A percentile compares a stretch with the other conserved stretches of the same genome.
phyloP scores from a whole-genome alignment of 1,140 invertebrate species.

The Drosophila kepulauana region DNA sequence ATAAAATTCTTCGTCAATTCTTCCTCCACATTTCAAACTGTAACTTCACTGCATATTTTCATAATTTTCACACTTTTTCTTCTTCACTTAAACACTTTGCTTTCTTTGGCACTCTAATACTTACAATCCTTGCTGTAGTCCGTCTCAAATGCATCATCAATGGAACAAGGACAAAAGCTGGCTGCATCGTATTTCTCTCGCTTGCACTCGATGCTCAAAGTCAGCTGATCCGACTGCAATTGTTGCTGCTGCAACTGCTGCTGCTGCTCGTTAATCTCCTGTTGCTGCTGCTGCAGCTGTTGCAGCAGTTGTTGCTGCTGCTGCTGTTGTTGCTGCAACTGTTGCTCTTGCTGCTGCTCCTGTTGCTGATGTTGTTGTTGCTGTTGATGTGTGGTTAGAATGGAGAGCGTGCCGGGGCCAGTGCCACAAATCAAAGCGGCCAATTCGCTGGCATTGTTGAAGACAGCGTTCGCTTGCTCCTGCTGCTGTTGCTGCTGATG shows the following conservation, averaged over 20 bases:
- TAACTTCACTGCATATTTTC: conserved; percentile 13
- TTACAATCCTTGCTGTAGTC: conserved; percentile 84
- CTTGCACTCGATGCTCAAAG: conserved; percentile 77
- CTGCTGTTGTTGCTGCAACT: conserved; percentile 28
- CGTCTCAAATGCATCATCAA: conserved; percentile 81
- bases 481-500: conserved; percentile 68
- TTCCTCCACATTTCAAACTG: neutral
- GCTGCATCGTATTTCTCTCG: conserved; percentile 76
- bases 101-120: conserved; percentile 43
- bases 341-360: conserved; percentile 24
- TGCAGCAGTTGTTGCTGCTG: conserved; percentile 27
- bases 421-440: conserved; percentile 74
- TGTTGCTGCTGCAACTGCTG: conserved; percentile 59
- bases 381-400: conserved; percentile 49
- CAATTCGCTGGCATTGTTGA: conserved; percentile 71
- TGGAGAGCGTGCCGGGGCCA: conserved; percentile 71
- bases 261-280: conserved; percentile 55
- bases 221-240: conserved; percentile 70
- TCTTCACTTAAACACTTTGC: no score
- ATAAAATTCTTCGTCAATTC: no score
- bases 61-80: neutral
- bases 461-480: conserved; percentile 57
- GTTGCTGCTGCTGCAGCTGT: conserved; percentile 29
- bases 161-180: conserved; percentile 72
- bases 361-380: conserved; percentile 26